Conservation (phyloP, 2,113 vertebrate species). For the Ailurus styani region DNA sequence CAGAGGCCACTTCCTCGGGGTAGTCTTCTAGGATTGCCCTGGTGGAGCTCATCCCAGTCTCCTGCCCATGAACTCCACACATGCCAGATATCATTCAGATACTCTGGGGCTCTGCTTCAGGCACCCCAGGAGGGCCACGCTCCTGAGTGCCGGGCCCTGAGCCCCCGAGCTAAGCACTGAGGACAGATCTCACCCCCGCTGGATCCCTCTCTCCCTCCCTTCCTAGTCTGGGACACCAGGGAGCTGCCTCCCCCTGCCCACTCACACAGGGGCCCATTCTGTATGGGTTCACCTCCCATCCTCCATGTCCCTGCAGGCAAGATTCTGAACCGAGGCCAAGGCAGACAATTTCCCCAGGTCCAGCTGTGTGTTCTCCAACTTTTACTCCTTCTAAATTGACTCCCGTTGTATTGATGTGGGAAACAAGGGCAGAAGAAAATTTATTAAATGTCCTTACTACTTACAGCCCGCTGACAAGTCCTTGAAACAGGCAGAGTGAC, state of each 20-base stretch:
- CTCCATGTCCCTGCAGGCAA: neutral
- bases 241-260: neutral
- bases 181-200: neutral
- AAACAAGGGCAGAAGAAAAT: neutral
- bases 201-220: neutral
- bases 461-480: neutral
- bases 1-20: neutral
- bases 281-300: neutral
- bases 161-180: neutral
- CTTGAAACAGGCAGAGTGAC: neutral
- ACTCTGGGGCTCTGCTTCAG: neutral
- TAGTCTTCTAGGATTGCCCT: neutral
- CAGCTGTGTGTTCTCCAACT: too few species aligned
- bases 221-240: neutral
- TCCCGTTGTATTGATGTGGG: neutral
- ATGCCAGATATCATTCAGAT: neutral
- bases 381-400: neutral
- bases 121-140: accelerated
- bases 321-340: neutral
- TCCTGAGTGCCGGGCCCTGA: neutral
- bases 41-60: neutral
- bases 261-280: neutral
- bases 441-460: neutral
- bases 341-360: neutral
- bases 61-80: too few species aligned